Evolutionary conservation across 2,113 vertebrate species (phyloP).

Genomic region (Zeus faber): DNA sequence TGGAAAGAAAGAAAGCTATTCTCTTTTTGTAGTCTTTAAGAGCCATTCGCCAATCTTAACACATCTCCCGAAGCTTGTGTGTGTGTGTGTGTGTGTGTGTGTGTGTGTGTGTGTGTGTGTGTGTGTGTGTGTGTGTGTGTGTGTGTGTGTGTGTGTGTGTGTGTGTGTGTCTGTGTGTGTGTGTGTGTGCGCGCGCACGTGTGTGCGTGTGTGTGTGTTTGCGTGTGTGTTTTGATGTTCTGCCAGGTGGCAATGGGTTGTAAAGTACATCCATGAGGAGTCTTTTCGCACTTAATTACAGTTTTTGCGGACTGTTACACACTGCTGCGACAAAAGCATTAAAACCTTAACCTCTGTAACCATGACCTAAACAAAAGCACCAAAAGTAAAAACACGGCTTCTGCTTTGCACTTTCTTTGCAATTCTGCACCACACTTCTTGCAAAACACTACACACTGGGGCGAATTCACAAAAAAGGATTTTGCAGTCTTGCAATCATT

Average conservation of each 20-base stretch:
- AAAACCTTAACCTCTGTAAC: too few species aligned
- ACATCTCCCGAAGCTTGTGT: slow-evolving; percentile 4
- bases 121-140: slow-evolving; percentile 26
- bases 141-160: slow-evolving; percentile 13
- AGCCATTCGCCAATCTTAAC: slow-evolving; percentile 21
- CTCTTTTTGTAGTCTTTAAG: slow-evolving; percentile 41
- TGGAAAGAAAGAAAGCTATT: slow-evolving; percentile 50
- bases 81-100: slow-evolving; percentile 22
- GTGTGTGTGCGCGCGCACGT: slow-evolving; percentile 14
- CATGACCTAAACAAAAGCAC: too few species aligned
- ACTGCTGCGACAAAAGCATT: too few species aligned
- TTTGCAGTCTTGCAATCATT: too few species aligned
- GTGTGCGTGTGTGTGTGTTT: slow-evolving; percentile 16
- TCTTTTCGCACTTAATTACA: slow-evolving; percentile 30
- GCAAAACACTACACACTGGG: too few species aligned
- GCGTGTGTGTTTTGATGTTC: slow-evolving; percentile 53
- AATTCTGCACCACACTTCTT: too few species aligned
- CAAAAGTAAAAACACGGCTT: too few species aligned
- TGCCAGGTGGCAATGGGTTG: slow-evolving; percentile 50
- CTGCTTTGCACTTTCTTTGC: too few species aligned
- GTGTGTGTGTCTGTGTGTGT: slow-evolving; percentile 17
- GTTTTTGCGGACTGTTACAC: too few species aligned
- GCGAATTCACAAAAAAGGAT: too few species aligned
- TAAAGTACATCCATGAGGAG: slow-evolving; percentile 41
- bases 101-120: slow-evolving; percentile 15